Evolutionary conservation across 2,797 vertebrate species (phyloP).

Genomic region (Hafferia zeledoni): DNA sequence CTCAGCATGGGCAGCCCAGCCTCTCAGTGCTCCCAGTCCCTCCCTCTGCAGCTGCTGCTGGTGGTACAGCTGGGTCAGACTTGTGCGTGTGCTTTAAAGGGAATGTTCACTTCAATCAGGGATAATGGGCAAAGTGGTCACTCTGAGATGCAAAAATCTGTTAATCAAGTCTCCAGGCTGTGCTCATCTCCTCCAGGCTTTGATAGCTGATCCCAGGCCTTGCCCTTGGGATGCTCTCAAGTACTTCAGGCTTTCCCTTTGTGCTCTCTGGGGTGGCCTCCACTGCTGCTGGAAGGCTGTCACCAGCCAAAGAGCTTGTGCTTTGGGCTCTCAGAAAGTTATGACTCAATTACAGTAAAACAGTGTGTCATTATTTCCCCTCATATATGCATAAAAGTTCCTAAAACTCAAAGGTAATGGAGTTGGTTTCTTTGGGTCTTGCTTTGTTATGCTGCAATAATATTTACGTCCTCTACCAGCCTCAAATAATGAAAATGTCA

Average conservation of each 20-base stretch:
- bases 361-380: not conserved
- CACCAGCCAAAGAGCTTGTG: not conserved
- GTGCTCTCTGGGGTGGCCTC: not conserved
- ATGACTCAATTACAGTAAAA: not conserved
- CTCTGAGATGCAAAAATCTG: not conserved
- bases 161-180: not conserved
- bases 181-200: not conserved
- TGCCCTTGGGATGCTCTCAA: not conserved
- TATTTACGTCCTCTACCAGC: conserved; percentile 35
- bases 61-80: not conserved
- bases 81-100: not conserved
- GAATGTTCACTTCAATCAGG: not conserved
- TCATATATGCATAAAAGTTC: not conserved
- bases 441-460: conserved; percentile 36
- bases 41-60: not conserved
- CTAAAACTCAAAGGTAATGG: not conserved
- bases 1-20: not conserved
- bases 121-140: not conserved
- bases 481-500: conserved; percentile 57
- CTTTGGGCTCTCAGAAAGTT: not conserved
- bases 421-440: conserved; percentile 36
- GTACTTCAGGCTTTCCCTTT: not conserved
- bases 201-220: not conserved
- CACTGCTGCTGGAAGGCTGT: not conserved
- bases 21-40: not conserved